Conservation (phyloP, 2,113 vertebrate genomes). For the Myanophis thanlyinensis region DNA sequence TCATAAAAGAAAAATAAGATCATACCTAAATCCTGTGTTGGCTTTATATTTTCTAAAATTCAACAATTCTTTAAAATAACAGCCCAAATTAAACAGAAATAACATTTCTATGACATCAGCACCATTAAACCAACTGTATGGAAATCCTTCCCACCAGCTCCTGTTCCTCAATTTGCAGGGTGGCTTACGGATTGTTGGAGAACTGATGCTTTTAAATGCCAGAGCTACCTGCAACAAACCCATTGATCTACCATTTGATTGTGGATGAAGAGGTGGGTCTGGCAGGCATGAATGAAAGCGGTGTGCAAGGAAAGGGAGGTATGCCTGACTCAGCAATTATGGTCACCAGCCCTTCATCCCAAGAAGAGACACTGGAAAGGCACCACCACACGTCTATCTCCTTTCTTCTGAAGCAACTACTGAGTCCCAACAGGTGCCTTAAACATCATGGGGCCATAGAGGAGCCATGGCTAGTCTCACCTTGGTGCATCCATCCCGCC, state of each 20-base stretch:
- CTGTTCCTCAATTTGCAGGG: not conserved
- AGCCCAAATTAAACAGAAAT: not conserved
- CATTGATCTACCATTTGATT: not conserved
- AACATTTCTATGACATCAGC: not conserved
- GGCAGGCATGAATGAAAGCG: not conserved
- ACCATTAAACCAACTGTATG: not conserved
- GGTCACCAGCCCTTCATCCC: not conserved
- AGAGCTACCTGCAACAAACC: not conserved
- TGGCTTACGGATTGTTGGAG: not conserved
- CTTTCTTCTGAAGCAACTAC: not conserved
- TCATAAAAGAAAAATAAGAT: not conserved
- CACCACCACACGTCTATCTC: not conserved
- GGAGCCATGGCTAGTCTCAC: not conserved
- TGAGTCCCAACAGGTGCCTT: not conserved
- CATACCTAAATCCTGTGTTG: not conserved
- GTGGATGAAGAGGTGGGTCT: not conserved
- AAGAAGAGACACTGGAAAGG: not conserved
- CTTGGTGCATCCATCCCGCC: not conserved
- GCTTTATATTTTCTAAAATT: not conserved
- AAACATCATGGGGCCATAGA: not conserved
- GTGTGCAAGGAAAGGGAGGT: not conserved
- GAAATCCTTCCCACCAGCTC: not conserved
- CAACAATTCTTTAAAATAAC: not conserved
- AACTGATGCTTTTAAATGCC: not conserved
- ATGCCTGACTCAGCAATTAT: not conserved